Base-by-base conservation (phyloP, 2,113 vertebrate genomes). In the Megaleporinus macrocephalus region DNA sequence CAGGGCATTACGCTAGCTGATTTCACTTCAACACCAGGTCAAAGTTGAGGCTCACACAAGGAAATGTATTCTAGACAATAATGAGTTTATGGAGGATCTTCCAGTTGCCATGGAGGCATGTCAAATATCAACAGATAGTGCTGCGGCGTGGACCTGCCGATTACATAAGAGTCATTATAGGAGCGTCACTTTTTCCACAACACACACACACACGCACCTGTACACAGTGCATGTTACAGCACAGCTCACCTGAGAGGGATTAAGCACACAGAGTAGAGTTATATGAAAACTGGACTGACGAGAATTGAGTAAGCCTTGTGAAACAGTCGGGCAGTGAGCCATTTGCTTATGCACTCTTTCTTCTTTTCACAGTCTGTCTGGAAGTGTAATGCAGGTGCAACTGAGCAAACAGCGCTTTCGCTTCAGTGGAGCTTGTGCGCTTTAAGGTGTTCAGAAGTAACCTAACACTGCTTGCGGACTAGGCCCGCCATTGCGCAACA, bases 101-200 rank as follows among this genome's bases (percentile, higher is more conserved):
- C 69, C 24, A 6, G 59, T 79, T 47, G 47, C 70, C 76, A 83
- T 68, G 82, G 76, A 63, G 3, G 1, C 70, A 55, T 68, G 53
- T 83, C 61, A 79, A 83, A 83, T 29, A 59, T 66, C 71, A 73
- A 73, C 73, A 57, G 68, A 36, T n/a, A 44, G 30, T 15, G 2
- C 12, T 69, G 49, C 41, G 26, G 53, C 53, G 20, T 53, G 33
- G 66, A 20, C 7, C 27, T 11, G 47, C 30, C 27, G 29, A 61
- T 81, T 83, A 69, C 73, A 73, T 65, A 44, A 82, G 59, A 47
- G 57, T 53, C 24, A 75, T 76, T 44, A 83, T 0, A 53, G 24
- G 27, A 24, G 22, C 62, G n/a, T 72, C 57, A 72, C 16, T n/a
- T 83, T 83, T 86, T 83, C 78, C 85, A 83, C 59, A 83, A 69